phyloP scores from a whole-genome alignment of 2,113 vertebrate species.

The Channa argus region DNA sequence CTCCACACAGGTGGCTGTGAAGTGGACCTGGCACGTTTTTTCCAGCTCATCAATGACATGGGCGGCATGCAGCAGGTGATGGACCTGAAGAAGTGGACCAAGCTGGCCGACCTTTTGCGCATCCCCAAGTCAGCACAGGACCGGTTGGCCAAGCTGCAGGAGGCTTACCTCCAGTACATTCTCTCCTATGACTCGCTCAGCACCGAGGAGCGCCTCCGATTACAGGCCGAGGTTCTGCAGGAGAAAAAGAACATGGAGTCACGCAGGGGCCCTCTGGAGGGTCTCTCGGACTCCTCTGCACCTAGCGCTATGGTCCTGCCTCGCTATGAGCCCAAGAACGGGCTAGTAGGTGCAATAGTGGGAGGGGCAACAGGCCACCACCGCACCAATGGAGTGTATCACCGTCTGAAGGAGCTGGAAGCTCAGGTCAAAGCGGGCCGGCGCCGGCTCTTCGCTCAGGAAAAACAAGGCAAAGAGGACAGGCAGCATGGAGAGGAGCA shows the following conservation, averaged over 20 bases:
- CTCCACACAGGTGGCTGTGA: conserved; percentile 90
- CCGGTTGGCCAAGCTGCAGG: conserved; percentile 98
- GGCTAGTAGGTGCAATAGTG: conserved; percentile 76
- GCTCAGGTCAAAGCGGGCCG: conserved; percentile 92
- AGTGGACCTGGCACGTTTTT: conserved; percentile 98
- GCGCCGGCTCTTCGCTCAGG: conserved; percentile 97
- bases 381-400: conserved; percentile 85
- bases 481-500: conserved; percentile 78
- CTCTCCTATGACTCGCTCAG: conserved; percentile 96
- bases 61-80: conserved; percentile 99
- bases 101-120: conserved; percentile 95
- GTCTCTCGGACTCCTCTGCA: conserved; percentile 86
- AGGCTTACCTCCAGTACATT: conserved; percentile 99
- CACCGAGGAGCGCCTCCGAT: conserved; percentile 90
- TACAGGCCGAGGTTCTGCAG: conserved; percentile 93
- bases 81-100: conserved; percentile 99
- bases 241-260: conserved; percentile 96
- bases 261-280: conserved; percentile 94
- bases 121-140: conserved; percentile 98
- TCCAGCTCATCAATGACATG: conserved; percentile 98
- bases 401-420: conserved; percentile 89
- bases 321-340: conserved; percentile 93
- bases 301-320: conserved; percentile 90
- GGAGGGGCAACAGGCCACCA: conserved; percentile 81
- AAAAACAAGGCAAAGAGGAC: conserved; percentile 92